These are phyloP conservation scores for Serranus cabrilla DNA, from an alignment of 2,797 vertebrate genomes.

Conservation along the genomic window DNA sequence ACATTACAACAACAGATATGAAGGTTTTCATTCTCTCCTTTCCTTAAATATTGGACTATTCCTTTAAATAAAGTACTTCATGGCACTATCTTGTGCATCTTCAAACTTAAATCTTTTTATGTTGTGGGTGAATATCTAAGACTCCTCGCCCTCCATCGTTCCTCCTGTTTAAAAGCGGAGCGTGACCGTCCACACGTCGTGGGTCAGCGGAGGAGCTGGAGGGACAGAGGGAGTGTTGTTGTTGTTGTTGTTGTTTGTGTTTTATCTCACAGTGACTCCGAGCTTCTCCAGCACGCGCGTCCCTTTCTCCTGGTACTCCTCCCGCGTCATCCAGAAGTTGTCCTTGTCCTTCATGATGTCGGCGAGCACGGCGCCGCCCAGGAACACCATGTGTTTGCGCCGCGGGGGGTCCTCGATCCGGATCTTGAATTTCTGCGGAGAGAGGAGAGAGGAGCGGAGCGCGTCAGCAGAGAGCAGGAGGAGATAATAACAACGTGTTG, in stretches of 20 bases:
- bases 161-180: no score
- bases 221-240: neutral
- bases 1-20: no score
- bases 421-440: conserved; percentile 81
- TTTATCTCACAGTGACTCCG: conserved; percentile 95
- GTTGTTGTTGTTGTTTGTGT: neutral
- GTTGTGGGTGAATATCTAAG: neutral
- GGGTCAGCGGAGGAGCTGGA: conserved; percentile 19
- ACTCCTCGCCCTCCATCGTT: conserved; percentile 14
- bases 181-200: conserved; percentile 4
- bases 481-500: conserved; percentile 19
- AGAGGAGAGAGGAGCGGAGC: neutral
- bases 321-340: conserved; percentile 95
- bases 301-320: conserved; percentile 95
- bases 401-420: conserved; percentile 81
- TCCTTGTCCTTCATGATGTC: conserved; percentile 99
- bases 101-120: neutral
- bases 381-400: conserved; percentile 95
- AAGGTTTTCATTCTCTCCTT: neutral
- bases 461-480: neutral
- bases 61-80: neutral
- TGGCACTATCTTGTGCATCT: neutral
- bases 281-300: conserved; percentile 94
- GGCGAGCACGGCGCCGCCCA: conserved; percentile 92
- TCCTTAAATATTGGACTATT: neutral